Base-by-base conservation (phyloP, 2,797 vertebrate species). In the Heliangelus exortis region DNA sequence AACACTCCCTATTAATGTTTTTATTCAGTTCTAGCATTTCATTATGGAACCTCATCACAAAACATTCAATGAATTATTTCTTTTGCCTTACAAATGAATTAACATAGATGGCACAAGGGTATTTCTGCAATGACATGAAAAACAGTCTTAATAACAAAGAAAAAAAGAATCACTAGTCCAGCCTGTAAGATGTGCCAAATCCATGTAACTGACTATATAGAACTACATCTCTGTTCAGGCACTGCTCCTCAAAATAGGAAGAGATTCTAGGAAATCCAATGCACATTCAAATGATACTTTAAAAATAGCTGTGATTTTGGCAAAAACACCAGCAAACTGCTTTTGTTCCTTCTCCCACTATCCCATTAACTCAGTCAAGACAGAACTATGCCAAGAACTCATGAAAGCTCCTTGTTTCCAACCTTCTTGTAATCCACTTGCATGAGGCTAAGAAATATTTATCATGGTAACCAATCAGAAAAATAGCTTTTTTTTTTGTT, bases 301-400 rank as follows among this genome's bases (percentile, higher is more conserved):
- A 82, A 84, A 95, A 95, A 94, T 75, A 95, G 68, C 75, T 50
- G 45, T 31, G 47, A 15, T 93, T 92, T 65, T 74, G 65, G 81
- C 73, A 93, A 89, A 93, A 84, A n/a, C 54, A 90, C 28, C 33
- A 50, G 62, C 17, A 67, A 79, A 84, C 9, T 36, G 28, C 41
- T 91, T 92, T 72, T 71, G 72, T 90, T 87, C 62, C 51, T 87
- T 92, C 62, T 85, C 79, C 68, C 68, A 45, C 86, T 89, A 77
- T 28, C 53, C 77, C 79, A 59, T 66, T 86, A 93, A 84, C 78
- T 94, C 87, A 3, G 2, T 62, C 68, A 81, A 92, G 76, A 75
- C 45, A 74, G n/a, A 68, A 54, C 21, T 1, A 2, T 39, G 31
- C 51, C 50, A 43, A 93, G 41, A 87, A 50, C 47, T 68, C 77